Base-by-base conservation (phyloP, 2,797 vertebrate genomes). In the Liparis tanakae region DNA sequence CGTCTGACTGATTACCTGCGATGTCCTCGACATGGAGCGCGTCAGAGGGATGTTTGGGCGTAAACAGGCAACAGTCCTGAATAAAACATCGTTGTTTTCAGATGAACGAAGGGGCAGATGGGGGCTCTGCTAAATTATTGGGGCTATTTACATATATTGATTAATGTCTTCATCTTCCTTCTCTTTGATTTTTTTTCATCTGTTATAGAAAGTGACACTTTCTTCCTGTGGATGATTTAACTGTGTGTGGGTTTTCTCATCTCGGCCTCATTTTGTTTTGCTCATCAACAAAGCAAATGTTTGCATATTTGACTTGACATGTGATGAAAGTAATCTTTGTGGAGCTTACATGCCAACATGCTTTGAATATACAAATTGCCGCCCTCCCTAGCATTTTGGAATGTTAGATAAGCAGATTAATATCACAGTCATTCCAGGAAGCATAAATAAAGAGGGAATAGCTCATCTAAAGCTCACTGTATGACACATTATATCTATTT, bases 1-100 rank as follows among this genome's bases (percentile, higher is more conserved):
- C 48, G 51, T 58, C 51, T 83, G 82, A 89, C 73, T 82, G 85
- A 87, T 84, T 72, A 66, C 76, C 65, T 81, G 74, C 62, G 53
- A 17, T 34, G 25, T 82, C 71, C 74, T 77, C 59, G 53, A 33
- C 1, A 12, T 20, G 18, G 46, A 36, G 39, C 39, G 13, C 39
- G 39, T 41, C 39, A 41, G 39, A 3, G 12, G 5, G 4, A 30
- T 57, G 17, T 48, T 78, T 43, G 30, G 51, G 41, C 44, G 69
- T 78, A 74, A 82, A 77, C 72, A 74, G 58, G 62, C 25, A 17
- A 25, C 39, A 34, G 22, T 59, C 64, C 53, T n/a, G 15, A 61
- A 79, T 75, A 39, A 76, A 79, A 66, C 72, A 43, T 39, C n/a
- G 15, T 63, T 25, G 10, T 15, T 76, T 68, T 36, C 1, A 15